A percentile compares a stretch with the other conserved stretches of the same genome.
Conservation (phyloP, 1,140 invertebrate species). For the Drosophila hydei region DNA sequence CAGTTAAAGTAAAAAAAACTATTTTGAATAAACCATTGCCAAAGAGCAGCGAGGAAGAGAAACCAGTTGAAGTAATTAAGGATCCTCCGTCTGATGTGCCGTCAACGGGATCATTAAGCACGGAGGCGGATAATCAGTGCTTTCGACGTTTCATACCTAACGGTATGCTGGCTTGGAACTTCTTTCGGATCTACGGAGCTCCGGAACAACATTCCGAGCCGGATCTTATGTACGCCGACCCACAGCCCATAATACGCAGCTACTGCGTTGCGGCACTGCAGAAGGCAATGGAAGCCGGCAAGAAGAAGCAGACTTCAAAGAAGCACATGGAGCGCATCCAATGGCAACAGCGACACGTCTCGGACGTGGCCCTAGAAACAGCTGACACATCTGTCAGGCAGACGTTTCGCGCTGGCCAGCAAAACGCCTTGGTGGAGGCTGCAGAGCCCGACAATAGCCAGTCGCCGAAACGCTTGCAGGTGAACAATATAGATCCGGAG, state of each 20-base stretch:
- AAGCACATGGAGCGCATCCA: background rate
- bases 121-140: slow-evolving; percentile 1
- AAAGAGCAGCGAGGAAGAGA: no score
- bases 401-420: background rate
- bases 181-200: slow-evolving; percentile 37
- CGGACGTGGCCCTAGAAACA: slow-evolving; percentile 1
- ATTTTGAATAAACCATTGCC: no score
- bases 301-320: background rate
- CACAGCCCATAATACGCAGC: slow-evolving; percentile 20
- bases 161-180: slow-evolving; percentile 36
- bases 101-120: background rate
- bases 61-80: no score
- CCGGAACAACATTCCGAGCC: background rate
- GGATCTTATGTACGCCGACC: slow-evolving; percentile 1
- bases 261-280: slow-evolving; percentile 35
- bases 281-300: background rate
- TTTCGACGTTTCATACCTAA: background rate
- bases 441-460: no score
- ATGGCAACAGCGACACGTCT: background rate
- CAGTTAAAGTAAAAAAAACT: no score
- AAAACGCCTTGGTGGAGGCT: background rate
- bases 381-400: slow-evolving; percentile 21
- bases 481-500: slow-evolving; percentile 57
- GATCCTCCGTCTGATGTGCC: no score
- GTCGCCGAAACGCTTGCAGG: background rate